Base-by-base conservation (phyloP, 2,113 vertebrate genomes). In the Cinclus mexicanus region DNA sequence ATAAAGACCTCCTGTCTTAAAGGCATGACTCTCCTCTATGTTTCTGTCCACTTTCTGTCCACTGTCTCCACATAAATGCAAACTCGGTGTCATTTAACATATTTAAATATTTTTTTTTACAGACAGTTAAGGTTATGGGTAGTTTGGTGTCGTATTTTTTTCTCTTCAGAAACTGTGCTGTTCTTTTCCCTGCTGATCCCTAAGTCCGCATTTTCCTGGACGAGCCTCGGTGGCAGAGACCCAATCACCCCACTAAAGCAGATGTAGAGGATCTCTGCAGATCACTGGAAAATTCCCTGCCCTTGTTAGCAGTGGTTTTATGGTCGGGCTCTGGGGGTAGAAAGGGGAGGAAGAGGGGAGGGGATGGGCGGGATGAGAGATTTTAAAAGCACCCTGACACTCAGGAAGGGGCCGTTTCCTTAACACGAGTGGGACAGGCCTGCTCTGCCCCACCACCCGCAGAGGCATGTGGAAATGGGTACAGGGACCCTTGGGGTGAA, bases 41-140 rank as follows among this genome's bases (percentile, higher is more conserved):
- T 95, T 97, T 98, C 94, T 95, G 96, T 97, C 98, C 98, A 97
- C 97, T 98, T 97, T 97, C 90, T 96, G 97, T 97, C 97, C 98
- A 93, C 96, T 93, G 96, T 95, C 95, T 94, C 97, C 97, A 90
- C 95, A 96, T 96, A 98, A 98, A 93, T 94, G n/a, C 85, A 84
- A 88, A 91, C 19, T 88, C 69, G 46, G 14, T 71, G 68, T 67
- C 81, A n/a, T 35, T 83, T 67, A 83, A 94, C 72, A 47, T 53
- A 72, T 94, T 96, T 65, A 83, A 82, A 21, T 14, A 2, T 49
- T 14, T 10, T 46, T 90, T 97, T 96, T 61, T 12, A 59, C 68
- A 64, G 72, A 11, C 29, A 64, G 31, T 31, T 56, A 61, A 26
- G 9, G 28, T 50, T 28, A 12, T 33, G 11, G 19, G 12, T 26